Evolutionary conservation across 1,140 invertebrate species (phyloP).

Genomic region (Aplysia californica): DNA sequence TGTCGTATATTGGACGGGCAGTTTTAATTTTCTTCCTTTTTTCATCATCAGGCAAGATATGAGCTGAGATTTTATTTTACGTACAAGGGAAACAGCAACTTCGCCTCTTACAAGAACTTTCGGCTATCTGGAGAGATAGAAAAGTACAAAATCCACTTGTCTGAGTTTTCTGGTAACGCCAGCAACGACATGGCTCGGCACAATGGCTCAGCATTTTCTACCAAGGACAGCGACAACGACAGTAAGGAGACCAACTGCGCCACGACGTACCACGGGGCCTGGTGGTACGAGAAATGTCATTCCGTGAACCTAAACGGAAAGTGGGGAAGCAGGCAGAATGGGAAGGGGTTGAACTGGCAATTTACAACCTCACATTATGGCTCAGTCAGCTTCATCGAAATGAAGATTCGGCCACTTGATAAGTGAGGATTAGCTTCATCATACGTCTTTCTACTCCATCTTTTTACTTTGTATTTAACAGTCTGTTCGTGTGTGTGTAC

Average conservation of each 20-base stretch:
- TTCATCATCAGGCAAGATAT: too few species aligned
- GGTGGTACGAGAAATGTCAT: conserved; percentile 31
- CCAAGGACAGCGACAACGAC: conserved; percentile 27
- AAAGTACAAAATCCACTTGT: too few species aligned
- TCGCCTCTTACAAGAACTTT: background rate
- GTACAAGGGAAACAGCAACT: background rate
- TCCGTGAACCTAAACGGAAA: conserved; percentile 26
- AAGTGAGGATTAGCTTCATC: too few species aligned
- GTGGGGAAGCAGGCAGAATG: background rate
- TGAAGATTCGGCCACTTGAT: too few species aligned
- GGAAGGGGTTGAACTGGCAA: background rate
- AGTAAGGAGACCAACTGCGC: background rate
- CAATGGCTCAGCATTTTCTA: conserved; percentile 22
- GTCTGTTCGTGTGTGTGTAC: too few species aligned
- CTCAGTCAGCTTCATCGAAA: conserved; percentile 7
- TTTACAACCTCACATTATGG: background rate
- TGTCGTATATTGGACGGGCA: too few species aligned
- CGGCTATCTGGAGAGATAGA: too few species aligned
- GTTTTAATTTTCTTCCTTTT: too few species aligned
- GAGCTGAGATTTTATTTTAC: background rate
- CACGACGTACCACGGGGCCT: conserved; percentile 13
- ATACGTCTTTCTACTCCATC: too few species aligned
- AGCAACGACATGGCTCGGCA: background rate
- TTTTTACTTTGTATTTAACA: too few species aligned
- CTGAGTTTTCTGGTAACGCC: background rate